These are phyloP conservation scores for Neomonachus schauinslandi DNA, from an alignment of 2,113 vertebrate genomes.

Conservation along the genomic window DNA sequence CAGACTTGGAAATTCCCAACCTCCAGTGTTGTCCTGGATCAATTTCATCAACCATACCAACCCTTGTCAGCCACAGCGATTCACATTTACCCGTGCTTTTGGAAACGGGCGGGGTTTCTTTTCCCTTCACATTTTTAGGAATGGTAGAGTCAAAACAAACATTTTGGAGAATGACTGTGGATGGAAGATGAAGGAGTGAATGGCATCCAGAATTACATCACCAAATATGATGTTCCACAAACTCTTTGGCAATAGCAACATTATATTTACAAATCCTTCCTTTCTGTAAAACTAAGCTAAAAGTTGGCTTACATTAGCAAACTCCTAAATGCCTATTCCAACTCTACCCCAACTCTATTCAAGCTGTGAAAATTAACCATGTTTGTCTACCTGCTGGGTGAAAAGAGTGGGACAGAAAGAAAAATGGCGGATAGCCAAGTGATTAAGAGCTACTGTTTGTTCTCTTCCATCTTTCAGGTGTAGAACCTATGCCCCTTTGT, in stretches of 20 bases:
- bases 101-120: neutral
- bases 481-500: neutral
- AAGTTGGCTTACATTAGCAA: neutral
- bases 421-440: neutral
- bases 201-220: neutral
- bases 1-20: slow-evolving; percentile 36
- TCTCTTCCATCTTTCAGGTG: neutral
- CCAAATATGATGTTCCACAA: neutral
- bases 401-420: neutral
- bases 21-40: neutral
- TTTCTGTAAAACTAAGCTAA: slow-evolving; percentile 31
- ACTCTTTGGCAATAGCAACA: neutral
- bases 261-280: neutral
- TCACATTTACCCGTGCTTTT: neutral
- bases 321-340: neutral
- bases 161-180: neutral
- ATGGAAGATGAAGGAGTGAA: neutral
- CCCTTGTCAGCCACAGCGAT: neutral
- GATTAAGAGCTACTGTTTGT: neutral
- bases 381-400: neutral
- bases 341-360: neutral
- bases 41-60: neutral
- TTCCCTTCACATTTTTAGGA: slow-evolving; percentile 18
- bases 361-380: neutral
- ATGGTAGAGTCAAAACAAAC: slow-evolving; percentile 6